These are phyloP conservation scores for Botrylloides violaceus DNA, from an alignment of 23 tunicate species.

Conservation along the genomic window DNA sequence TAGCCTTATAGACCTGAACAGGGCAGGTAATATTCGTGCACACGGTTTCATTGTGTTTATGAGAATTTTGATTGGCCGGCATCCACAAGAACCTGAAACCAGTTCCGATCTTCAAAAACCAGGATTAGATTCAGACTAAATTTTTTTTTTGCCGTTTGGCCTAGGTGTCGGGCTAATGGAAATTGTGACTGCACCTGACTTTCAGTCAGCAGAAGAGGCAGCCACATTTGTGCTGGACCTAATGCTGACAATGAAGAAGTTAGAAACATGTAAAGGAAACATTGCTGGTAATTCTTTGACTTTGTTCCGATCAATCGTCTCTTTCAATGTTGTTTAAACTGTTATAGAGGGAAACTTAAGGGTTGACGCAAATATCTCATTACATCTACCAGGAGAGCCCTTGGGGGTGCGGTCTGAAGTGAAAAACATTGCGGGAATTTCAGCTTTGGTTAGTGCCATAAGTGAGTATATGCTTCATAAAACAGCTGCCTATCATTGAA, in stretches of 20 bases:
- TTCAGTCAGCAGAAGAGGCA: constrained; percentile 52
- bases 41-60: background rate
- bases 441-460: constrained; percentile 30
- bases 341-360: constrained; percentile 70
- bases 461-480: background rate
- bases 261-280: constrained; percentile 57
- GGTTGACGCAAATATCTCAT: constrained; percentile 77
- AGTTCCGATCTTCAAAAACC: too few relatives aligned
- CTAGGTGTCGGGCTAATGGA: constrained; percentile 84
- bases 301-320: background rate
- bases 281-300: constrained; percentile 31
- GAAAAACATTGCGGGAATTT: constrained; percentile 65
- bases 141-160: too few relatives aligned
- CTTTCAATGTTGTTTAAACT: background rate
- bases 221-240: constrained; percentile 64
- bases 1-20: constrained; percentile 65
- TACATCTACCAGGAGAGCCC: constrained; percentile 22
- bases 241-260: constrained; percentile 24
- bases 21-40: constrained; percentile 58
- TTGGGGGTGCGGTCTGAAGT: constrained; percentile 78
- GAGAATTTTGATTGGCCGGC: too few relatives aligned
- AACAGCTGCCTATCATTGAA: too few relatives aligned
- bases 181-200: constrained; percentile 70
- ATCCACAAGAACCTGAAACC: too few relatives aligned
- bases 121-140: too few relatives aligned